Percentiles rank a stretch among this genome's conserved stretches.
Conservation (phyloP, 1,140 invertebrate species). For the Macrosteles quadrilineatus region DNA sequence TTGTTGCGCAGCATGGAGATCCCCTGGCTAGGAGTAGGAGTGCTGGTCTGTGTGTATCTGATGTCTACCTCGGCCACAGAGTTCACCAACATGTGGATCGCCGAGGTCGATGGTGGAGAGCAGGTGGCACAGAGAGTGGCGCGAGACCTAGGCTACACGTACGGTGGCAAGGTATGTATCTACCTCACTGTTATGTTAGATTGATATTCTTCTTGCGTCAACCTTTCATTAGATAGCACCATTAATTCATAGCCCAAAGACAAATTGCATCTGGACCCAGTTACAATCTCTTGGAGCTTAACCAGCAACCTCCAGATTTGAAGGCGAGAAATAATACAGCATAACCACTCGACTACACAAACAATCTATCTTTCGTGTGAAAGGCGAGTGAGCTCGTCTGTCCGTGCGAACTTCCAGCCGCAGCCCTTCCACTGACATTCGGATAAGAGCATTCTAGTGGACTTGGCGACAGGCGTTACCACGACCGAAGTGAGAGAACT, state of each 20-base stretch:
- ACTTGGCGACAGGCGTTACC: no score
- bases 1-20: no score
- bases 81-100: slow-evolving; percentile 10
- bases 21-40: not conserved
- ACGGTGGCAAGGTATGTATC: not conserved
- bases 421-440: slow-evolving; percentile 70
- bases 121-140: not conserved
- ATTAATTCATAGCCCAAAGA: not conserved
- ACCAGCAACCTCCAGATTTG: no score
- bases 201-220: not conserved
- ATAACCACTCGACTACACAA: no score
- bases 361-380: slow-evolving; percentile 65
- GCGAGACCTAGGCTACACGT: not conserved
- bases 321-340: no score
- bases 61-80: not conserved
- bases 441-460: no score
- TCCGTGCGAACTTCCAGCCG: slow-evolving; percentile 72
- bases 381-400: slow-evolving; percentile 71
- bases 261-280: no score
- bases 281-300: no score
- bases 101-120: slow-evolving; percentile 1
- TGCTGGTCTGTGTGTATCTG: not conserved
- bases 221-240: not conserved
- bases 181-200: not conserved
- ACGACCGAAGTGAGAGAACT: no score